phyloP scores from a whole-genome alignment of 2,888 invertebrate species.

The Drosophila glabriapex region DNA sequence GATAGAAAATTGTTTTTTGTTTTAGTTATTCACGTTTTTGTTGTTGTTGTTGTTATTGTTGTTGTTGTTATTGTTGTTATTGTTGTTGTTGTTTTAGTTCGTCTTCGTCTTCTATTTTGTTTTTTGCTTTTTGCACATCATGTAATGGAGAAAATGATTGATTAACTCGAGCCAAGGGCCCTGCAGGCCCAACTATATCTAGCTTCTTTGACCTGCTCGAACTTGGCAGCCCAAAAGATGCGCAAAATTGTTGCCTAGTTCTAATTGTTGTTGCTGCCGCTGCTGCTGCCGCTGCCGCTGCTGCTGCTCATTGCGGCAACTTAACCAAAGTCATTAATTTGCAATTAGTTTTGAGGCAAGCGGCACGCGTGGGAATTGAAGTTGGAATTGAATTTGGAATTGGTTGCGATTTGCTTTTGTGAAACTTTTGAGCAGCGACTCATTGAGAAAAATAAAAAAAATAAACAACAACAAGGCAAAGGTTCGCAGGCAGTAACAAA shows the following conservation, averaged over 20 bases:
- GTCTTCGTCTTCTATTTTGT: background rate
- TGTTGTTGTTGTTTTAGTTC: conserved; percentile 9
- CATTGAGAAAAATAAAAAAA: conserved; percentile 9
- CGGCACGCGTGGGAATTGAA: conserved; percentile 76
- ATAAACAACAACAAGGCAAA: conserved; percentile 4
- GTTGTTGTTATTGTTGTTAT: conserved; percentile 7
- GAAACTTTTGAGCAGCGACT: conserved; percentile 37
- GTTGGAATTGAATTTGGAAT: conserved; percentile 47
- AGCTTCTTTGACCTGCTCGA: conserved; percentile 13
- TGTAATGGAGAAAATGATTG: conserved; percentile 78
- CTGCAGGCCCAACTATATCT: conserved; percentile 28
- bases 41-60: conserved; percentile 8
- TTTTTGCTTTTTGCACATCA: conserved; percentile 45
- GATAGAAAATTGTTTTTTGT: conserved; percentile 50
- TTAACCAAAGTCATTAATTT: conserved; percentile 77
- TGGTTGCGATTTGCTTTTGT: conserved; percentile 59
- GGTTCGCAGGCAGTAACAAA: conserved; percentile 42
- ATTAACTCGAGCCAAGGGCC: conserved; percentile 52
- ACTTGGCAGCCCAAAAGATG: conserved; percentile 49
- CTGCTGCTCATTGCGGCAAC: conserved; percentile 49
- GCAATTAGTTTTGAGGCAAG: conserved; percentile 74
- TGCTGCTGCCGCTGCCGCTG: background rate
- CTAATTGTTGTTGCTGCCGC: conserved; percentile 47
- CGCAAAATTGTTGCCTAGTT: conserved; percentile 59
- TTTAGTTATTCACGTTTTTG: conserved; percentile 4